Evolutionary conservation across 2,113 vertebrate species (phyloP), one percentile per base, ranked within the genome.

Genomic region (Falcunculus frontatus): DNA sequence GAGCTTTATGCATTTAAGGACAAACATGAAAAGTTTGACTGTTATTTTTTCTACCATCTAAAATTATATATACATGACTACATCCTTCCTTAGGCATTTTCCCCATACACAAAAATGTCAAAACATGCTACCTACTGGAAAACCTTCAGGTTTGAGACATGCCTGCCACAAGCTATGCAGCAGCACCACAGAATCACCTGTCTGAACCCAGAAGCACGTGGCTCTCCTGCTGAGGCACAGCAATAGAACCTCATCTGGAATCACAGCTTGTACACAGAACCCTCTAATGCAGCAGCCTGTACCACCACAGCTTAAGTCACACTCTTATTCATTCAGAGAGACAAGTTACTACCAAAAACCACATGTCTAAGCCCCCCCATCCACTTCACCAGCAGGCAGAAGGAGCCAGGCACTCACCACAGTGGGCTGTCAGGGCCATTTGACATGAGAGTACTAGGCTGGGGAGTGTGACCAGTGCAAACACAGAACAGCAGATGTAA

Each of bases 321-420:
- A 13, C 30, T 32, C 30, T 15, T 33, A 30, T 1, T 59, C 18
- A 33, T 33, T 42, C 67, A 56, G 33, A 81, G n/a, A 29, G 21
- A 11, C 33, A 63, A 78, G 41, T 44, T 37, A 56, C 4, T 25
- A 67, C 25, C 26, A 70, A 73, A 69, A 63, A 4, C 0, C 2
- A 5, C 4, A 1, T 11, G 5, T 11, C 62, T 59, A 70, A 84
- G 35, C 30, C 68, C 29, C 41, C 23, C 22, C 60, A 56, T 12
- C 39, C 25, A 16, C 56, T 29, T 55, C 50, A 29, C 6, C 16
- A 21, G 47, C 30, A 22, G 35, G 73, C 2, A 91, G 44, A 53
- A 87, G 3, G 27, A 84, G 59, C 8, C 69, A 72, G 50, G 57
- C 74, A 96, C 87, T 95, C 78, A 97, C 91, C 91, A 95, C 59